These are phyloP conservation scores for Lycia hirtaria DNA, from an alignment of 2,888 invertebrate species.

Conservation along the genomic window DNA sequence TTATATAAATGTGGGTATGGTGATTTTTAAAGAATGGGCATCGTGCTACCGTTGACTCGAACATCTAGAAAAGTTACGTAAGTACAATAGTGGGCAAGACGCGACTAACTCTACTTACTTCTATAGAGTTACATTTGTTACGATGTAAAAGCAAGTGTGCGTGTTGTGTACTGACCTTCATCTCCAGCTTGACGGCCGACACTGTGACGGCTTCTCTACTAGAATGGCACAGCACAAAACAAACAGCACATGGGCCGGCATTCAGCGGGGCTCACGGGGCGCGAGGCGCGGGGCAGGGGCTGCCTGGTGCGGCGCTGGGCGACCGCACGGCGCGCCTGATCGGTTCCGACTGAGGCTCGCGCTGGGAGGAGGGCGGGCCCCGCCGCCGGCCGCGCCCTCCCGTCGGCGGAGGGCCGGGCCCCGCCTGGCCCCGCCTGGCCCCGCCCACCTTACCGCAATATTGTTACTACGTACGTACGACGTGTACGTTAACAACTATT, in stretches of 20 bases:
- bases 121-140: neutral
- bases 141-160: neutral
- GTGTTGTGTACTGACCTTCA: conserved; percentile 66
- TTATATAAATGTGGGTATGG: too few species aligned
- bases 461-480: conserved; percentile 48
- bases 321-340: conserved; percentile 53
- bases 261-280: conserved; percentile 4
- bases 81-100: too few species aligned
- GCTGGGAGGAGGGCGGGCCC: conserved; percentile 49
- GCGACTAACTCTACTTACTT: too few species aligned
- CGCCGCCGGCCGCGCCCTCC: conserved; percentile 46
- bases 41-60: too few species aligned
- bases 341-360: conserved; percentile 55
- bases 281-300: conserved; percentile 9
- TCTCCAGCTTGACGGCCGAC: conserved; percentile 73
- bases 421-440: neutral
- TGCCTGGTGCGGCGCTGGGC: conserved; percentile 28
- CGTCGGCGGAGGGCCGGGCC: conserved; percentile 39
- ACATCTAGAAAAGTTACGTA: too few species aligned
- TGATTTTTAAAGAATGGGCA: too few species aligned
- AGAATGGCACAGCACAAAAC: conserved; percentile 56
- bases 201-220: conserved; percentile 59
- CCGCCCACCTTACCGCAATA: conserved; percentile 50
- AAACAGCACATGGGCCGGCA: conserved; percentile 30
- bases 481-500: conserved; percentile 48